These are phyloP conservation scores for Poeciliopsis turneri DNA, from an alignment of 2,797 vertebrate species.

Conservation along the genomic window DNA sequence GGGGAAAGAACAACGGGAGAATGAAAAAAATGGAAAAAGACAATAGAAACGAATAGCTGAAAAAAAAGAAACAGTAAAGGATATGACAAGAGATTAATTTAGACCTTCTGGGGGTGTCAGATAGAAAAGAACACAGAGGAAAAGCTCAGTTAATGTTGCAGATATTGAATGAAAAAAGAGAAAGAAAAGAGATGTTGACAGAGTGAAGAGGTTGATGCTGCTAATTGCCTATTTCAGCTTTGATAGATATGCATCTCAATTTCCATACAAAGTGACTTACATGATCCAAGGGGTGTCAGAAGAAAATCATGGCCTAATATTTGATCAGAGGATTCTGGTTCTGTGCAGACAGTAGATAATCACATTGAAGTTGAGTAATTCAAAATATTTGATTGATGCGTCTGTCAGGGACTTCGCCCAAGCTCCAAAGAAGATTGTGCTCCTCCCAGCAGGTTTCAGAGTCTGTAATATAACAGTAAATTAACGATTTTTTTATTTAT, in stretches of 20 bases:
- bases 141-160: conserved; percentile 55
- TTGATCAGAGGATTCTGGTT: conserved; percentile 29
- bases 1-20: conserved; percentile 8
- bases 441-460: conserved; percentile 42
- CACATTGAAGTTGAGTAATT: conserved; percentile 54
- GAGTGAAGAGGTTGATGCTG: conserved; percentile 53
- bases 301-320: conserved; percentile 36
- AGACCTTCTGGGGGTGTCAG: conserved; percentile 43
- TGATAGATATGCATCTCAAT: conserved; percentile 55
- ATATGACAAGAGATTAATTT: conserved; percentile 15
- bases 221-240: conserved; percentile 71
- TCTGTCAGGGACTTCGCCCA: conserved; percentile 26
- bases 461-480: conserved; percentile 1
- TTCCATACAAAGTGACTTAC: conserved; percentile 56
- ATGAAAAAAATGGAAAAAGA: not conserved
- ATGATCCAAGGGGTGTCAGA: conserved; percentile 32
- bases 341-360: not conserved
- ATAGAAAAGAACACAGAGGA: conserved; percentile 61
- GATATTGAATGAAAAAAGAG: conserved; percentile 40
- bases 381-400: conserved; percentile 49
- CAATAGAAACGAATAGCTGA: not conserved
- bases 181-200: conserved; percentile 31
- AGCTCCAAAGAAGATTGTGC: conserved; percentile 28
- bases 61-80: conserved; percentile 23
- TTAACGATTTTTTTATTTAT: not conserved